These are phyloP conservation scores for Hemiprocne comata DNA, from an alignment of 2,113 vertebrate genomes.

Conservation along the genomic window DNA sequence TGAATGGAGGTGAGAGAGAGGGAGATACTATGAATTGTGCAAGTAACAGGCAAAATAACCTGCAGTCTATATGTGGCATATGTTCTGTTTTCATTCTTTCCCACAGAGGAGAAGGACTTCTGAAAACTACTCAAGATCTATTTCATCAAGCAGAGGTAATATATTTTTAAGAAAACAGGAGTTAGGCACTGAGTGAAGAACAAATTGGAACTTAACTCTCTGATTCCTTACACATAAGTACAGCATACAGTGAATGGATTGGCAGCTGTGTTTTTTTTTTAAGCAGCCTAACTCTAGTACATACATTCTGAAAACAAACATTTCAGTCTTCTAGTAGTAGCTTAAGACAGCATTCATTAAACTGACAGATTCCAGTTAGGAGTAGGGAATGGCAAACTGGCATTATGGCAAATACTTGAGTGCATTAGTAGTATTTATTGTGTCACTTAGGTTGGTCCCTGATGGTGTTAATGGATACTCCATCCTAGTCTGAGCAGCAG, in stretches of 20 bases:
- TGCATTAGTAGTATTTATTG: background rate
- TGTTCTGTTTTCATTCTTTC: conserved; percentile 37
- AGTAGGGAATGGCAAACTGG: background rate
- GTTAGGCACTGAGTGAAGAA: background rate
- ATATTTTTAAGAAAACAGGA: background rate
- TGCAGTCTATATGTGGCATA: background rate
- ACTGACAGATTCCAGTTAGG: background rate
- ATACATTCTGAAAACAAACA: background rate
- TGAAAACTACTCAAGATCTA: conserved; percentile 94
- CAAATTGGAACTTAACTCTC: background rate
- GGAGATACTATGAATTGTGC: background rate
- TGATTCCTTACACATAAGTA: background rate
- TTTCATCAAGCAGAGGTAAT: conserved; percentile 94
- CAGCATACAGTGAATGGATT: background rate
- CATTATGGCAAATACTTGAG: background rate
- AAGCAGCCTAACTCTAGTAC: background rate
- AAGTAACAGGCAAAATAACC: background rate
- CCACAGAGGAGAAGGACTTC: conserved; percentile 92
- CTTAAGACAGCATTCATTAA: background rate
- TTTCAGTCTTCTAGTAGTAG: background rate
- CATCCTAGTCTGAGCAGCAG: background rate
- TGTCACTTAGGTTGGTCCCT: background rate
- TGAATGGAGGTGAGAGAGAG: background rate
- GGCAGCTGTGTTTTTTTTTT: background rate
- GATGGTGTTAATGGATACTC: background rate